Evolutionary conservation across 2,113 vertebrate species (phyloP).

Genomic region (Neopipo cinnamomea): DNA sequence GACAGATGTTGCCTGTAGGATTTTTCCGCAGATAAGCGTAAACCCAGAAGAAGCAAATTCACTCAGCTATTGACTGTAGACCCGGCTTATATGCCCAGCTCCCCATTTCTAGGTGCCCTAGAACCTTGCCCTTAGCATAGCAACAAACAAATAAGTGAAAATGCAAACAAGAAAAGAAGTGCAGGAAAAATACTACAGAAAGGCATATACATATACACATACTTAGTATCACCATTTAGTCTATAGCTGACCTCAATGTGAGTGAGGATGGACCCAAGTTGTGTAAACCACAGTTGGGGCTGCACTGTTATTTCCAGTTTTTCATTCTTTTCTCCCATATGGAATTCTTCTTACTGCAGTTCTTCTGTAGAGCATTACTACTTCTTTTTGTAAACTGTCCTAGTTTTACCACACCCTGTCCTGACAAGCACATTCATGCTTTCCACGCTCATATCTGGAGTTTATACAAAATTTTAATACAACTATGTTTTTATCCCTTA

Average conservation of each 20-base stretch:
- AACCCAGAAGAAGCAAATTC: neutral
- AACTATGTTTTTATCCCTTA: neutral
- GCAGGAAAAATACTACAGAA: neutral
- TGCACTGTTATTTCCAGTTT: neutral
- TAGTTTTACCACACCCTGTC: neutral
- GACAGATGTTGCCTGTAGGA: neutral
- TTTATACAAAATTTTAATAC: no score
- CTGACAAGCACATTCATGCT: neutral
- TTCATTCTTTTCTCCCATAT: neutral
- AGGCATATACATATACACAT: neutral
- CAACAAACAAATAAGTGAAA: neutral
- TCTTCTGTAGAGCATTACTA: neutral
- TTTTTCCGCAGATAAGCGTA: neutral
- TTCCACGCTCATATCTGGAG: neutral
- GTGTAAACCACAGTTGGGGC: neutral
- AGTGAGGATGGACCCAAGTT: neutral
- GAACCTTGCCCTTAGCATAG: neutral
- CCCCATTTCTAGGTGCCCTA: neutral
- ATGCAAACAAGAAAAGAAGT: neutral
- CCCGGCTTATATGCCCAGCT: neutral
- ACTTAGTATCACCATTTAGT: neutral
- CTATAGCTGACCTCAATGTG: neutral
- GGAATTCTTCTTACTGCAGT: neutral
- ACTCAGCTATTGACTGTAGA: neutral
- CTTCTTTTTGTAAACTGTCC: neutral